These are phyloP conservation scores for Neoitamus cyanurus DNA, from an alignment of 2,888 invertebrate species.

Conservation along the genomic window DNA sequence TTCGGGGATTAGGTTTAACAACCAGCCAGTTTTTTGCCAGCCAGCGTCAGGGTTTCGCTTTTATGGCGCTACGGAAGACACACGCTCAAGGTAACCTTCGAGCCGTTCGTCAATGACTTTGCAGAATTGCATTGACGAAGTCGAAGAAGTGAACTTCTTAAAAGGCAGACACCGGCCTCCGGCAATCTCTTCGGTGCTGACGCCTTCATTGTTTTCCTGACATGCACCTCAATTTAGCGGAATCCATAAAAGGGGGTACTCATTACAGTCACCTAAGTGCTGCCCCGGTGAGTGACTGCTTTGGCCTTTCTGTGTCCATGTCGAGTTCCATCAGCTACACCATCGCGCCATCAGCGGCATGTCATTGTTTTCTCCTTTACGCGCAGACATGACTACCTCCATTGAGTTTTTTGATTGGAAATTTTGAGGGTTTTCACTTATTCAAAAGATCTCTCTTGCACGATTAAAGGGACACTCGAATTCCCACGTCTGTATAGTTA, in stretches of 20 bases:
- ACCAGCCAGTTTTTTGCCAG: not conserved
- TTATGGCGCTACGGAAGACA: not conserved
- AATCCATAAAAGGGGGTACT: conserved; percentile 10
- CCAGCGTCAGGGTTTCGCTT: not conserved
- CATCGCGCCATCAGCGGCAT: not conserved
- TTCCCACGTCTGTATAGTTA: not conserved
- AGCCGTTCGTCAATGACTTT: conserved; percentile 7
- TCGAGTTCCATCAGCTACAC: not conserved
- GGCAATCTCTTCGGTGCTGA: not conserved
- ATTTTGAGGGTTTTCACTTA: not conserved
- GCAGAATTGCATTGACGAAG: not conserved
- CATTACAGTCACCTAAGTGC: conserved; percentile 2
- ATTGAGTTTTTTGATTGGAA: not conserved
- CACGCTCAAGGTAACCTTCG: not conserved
- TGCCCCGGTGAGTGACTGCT: not conserved
- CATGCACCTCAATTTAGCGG: conserved; percentile 11
- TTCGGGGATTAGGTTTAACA: not conserved
- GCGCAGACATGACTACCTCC: not conserved
- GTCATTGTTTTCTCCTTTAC: not conserved
- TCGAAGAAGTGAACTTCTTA: not conserved
- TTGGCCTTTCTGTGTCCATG: not conserved
- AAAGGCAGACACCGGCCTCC: not conserved
- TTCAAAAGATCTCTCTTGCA: not conserved
- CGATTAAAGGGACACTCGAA: not conserved
- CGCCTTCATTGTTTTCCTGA: conserved; percentile 10